Percentiles rank a stretch among this genome's conserved stretches.
phyloP scores from a whole-genome alignment of 2,797 vertebrate genomes.

The Danio jaintianensis region DNA sequence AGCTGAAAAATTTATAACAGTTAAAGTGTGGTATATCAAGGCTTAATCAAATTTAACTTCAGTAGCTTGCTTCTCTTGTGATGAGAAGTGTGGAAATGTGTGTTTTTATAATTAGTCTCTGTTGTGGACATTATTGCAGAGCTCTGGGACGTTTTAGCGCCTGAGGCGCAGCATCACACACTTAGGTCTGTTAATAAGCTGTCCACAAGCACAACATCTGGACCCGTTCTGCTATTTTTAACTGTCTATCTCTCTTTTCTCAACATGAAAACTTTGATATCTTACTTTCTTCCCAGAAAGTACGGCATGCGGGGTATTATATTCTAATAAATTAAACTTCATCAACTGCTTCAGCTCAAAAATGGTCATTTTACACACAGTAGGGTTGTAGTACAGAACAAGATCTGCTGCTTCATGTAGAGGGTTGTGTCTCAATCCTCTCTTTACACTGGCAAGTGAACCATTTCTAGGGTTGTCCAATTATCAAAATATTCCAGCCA shows the following conservation, averaged over 20 bases:
- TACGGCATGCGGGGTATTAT: not conserved
- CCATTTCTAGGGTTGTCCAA: not conserved
- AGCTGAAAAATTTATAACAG: not conserved
- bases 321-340: not conserved
- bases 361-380: not conserved
- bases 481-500: conserved; percentile 7
- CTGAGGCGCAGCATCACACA: conserved; percentile 70
- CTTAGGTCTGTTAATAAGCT: conserved; percentile 72
- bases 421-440: not conserved
- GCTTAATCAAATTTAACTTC: conserved; percentile 41
- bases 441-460: not conserved
- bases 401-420: not conserved
- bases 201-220: conserved; percentile 80
- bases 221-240: conserved; percentile 60
- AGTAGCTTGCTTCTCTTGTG: conserved; percentile 20
- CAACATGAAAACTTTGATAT: conserved; percentile 51
- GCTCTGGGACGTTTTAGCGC: conserved; percentile 64
- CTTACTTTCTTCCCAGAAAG: conserved; percentile 41
- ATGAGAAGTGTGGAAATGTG: conserved; percentile 44
- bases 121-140: conserved; percentile 57
- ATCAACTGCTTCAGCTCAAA: conserved; percentile 8
- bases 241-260: conserved; percentile 47
- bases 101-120: conserved; percentile 62
- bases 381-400: not conserved
- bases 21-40: not conserved